phyloP scores from a whole-genome alignment of 2,888 invertebrate genomes.

The Tipula vernalis region DNA sequence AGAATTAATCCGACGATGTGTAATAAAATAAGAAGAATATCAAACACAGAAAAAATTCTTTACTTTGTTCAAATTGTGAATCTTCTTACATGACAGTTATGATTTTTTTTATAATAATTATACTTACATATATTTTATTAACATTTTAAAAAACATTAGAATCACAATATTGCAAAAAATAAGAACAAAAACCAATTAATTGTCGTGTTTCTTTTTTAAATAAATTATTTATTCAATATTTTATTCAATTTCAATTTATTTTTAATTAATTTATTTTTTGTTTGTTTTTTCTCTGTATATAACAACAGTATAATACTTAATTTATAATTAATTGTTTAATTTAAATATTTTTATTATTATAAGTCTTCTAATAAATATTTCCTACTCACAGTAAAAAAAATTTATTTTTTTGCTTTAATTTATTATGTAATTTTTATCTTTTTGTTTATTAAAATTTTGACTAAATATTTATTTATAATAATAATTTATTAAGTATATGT shows the following conservation, averaged over 20 bases:
- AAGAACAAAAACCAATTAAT: not conserved
- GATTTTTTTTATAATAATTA: no score
- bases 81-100: no score
- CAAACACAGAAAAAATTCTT: no score
- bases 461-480: not conserved
- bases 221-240: not conserved
- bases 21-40: no score
- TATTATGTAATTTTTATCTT: not conserved
- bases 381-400: conserved; percentile 10
- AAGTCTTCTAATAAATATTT: not conserved
- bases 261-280: not conserved
- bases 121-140: no score
- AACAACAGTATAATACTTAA: not conserved
- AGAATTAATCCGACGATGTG: no score
- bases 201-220: not conserved
- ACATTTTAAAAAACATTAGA: not conserved
- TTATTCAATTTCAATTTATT: not conserved
- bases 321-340: not conserved
- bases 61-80: no score
- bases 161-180: not conserved
- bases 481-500: not conserved
- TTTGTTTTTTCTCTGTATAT: not conserved
- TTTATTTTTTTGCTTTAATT: not conserved
- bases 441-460: not conserved
- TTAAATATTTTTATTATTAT: not conserved